Evolutionary conservation across 2,797 vertebrate genomes (phyloP), one percentile per base, ranked within the genome.

Genomic region (Galaxias olidus): DNA sequence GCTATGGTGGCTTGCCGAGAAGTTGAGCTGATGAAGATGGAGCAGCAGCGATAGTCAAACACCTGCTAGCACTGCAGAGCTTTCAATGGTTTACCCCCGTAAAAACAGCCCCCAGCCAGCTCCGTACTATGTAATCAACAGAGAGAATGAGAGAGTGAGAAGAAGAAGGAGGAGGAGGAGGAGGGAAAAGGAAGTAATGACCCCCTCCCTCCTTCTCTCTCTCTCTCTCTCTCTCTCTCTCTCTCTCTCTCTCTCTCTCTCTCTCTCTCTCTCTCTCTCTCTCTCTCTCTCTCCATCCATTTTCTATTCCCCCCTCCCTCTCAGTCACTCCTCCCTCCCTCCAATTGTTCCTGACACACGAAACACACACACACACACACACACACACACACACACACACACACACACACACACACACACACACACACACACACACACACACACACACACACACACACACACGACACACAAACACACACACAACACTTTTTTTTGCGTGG

Each of bases 51-150:
- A 86, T 87, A 85, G 86, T 84, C 79, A 82, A 80, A 87, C 87
- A 89, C 85, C 86, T 91, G 88, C 87, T 85, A 83, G 84, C 76
- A 45, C 76, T 72, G 69, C 66, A 75, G 77, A 80, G 82, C 76
- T 81, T 68, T 80, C 75, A 84, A 79, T 75, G 76, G 79, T 68
- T 76, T 61, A 59, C 69, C 66, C 48, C 30, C 6, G 30, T 1
- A 12, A 63, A 69, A 81, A 69, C 72, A 68, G 61, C 70, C 77
- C 61, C 4, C 11, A 40, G 59, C 59, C 19, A 71, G 75, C 30
- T 30, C 30, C 6, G 74, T 67, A 70, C 80, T 63, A 61, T 82
- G 84, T 76, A 77, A 79, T 81, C 74, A 79, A 65, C 59, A 51
- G 65, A 69, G 61, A 51, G 52, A 71, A 62, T 70, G 48, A 68